phyloP scores from a whole-genome alignment of 2,113 vertebrate genomes.

The Apaloderma vittatum region DNA sequence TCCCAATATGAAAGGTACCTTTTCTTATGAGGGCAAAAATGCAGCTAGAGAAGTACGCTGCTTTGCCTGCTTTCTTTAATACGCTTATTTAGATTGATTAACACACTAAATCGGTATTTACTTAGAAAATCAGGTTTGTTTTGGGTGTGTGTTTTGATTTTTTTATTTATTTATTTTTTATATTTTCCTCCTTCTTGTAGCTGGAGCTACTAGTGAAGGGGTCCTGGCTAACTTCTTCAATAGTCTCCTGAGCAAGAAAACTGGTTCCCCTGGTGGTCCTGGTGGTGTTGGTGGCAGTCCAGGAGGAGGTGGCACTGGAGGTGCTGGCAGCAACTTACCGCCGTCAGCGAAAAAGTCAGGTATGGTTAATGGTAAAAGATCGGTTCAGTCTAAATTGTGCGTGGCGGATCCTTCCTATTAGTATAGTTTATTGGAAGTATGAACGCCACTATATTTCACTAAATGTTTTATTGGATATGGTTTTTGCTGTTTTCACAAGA shows the following conservation, averaged over 20 bases:
- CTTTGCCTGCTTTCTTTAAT: not conserved
- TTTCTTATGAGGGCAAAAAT: not conserved
- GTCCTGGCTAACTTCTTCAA: conserved; percentile 99
- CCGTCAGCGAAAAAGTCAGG: conserved; percentile 95
- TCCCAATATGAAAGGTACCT: conserved; percentile 89
- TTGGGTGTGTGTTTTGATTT: not conserved
- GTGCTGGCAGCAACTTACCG: conserved; percentile 86
- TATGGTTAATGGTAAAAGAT: conserved; percentile 59
- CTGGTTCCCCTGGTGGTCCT: conserved; percentile 89
- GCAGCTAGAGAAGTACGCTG: not conserved
- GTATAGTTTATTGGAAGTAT: not conserved
- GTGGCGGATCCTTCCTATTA: not conserved
- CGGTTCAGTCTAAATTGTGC: not conserved
- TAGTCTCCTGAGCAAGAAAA: conserved; percentile 97
- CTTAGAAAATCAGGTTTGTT: not conserved
- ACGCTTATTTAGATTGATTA: not conserved
- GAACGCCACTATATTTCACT: not conserved
- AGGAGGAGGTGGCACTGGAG: conserved; percentile 79
- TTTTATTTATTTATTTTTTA: not conserved
- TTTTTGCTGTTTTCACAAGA: not conserved
- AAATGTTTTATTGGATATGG: not conserved
- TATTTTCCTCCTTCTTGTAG: conserved; percentile 45
- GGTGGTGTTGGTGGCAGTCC: conserved; percentile 82
- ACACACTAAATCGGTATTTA: not conserved
- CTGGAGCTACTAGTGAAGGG: conserved; percentile 97